phyloP scores from a whole-genome alignment of 2,888 invertebrate species.

The Ornithoptera priamus region DNA sequence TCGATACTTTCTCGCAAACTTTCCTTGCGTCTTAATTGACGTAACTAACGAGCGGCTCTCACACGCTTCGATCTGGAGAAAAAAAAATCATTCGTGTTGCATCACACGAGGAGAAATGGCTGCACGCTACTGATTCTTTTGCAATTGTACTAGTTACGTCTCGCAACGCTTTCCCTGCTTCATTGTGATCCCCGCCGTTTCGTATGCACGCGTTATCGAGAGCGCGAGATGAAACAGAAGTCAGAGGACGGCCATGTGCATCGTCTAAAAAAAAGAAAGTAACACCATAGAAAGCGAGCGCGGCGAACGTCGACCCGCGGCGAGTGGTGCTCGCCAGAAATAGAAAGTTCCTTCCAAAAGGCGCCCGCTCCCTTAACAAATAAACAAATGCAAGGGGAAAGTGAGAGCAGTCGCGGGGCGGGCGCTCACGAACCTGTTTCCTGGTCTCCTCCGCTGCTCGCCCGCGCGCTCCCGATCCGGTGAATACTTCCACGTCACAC shows the following conservation, averaged over 20 bases:
- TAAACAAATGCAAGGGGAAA: constrained; percentile 72
- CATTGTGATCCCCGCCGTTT: constrained; percentile 58
- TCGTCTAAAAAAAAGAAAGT: constrained; percentile 72
- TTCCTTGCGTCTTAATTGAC: constrained; percentile 76
- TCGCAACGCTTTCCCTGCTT: constrained; percentile 64
- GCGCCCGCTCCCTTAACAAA: constrained; percentile 71
- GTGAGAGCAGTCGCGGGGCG: constrained; percentile 67
- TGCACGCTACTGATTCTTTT: constrained; percentile 70
- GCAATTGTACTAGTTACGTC: constrained; percentile 71
- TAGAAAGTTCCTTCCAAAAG: constrained; percentile 76
- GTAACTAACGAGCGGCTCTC: constrained; percentile 75
- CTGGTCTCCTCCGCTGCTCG: constrained; percentile 39
- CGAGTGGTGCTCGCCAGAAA: constrained; percentile 72
- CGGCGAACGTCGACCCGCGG: constrained; percentile 71
- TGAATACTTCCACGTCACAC: constrained; percentile 37
- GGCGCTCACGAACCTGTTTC: constrained; percentile 61
- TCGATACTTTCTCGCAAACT: constrained; percentile 75
- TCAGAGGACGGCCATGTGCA: constrained; percentile 42
- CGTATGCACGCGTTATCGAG: constrained; percentile 39
- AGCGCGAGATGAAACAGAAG: constrained; percentile 55
- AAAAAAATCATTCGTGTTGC: constrained; percentile 70
- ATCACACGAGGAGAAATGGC: constrained; percentile 76
- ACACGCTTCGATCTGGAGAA: constrained; percentile 58
- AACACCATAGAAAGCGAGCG: constrained; percentile 74
- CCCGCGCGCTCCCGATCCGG: constrained; percentile 33